Base-by-base conservation (phyloP, 2,113 vertebrate species). In the Entosphenus tridentatus region DNA sequence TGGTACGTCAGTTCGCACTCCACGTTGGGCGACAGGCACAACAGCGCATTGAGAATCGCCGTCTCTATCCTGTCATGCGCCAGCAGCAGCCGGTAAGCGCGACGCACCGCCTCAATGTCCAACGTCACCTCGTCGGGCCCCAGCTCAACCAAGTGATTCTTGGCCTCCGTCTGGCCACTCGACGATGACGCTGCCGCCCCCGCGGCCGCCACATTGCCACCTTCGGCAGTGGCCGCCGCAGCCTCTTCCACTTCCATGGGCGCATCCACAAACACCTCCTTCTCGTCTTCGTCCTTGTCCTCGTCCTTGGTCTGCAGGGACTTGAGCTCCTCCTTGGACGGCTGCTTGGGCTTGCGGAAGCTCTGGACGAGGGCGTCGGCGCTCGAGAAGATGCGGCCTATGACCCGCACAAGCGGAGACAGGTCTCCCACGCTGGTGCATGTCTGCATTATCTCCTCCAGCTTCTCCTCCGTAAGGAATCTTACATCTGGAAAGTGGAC, bases 1-100 rank as follows among this genome's bases (percentile, higher is more conserved):
- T 96, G 90, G 74, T 96, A 98, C 59, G 88, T 88, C 77, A 98
- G 83, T 79, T 97, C 93, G 76, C 91, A 89, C 75, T 97, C 91
- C 75, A 97, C 81, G 12, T 95, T 97, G 71, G 92, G 89, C 71
- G 89, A 89, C 76, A 98, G 81, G 77, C 87, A 96, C 68, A 96
- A 83, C 71, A 97, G 81, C 68, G 91, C 91, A 70, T 96, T 97
- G 73, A 97, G 85, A 73, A 97, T 86, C 73, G 92, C 88, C 58
- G 86, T 80, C 78, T 97, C 88, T 72, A 89, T 81, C 78, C 90
- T 85, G 72, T 95, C 87, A 71, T 89, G 86, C 74, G 83, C 77
- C 67, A 91, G 82, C 73, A 98, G 82, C 75, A 77, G 82, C 77
- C 83, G 81, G 3, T 95, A 98, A 76, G 96, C 85, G 73, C 91